phyloP scores from a whole-genome alignment of 2,797 vertebrate species.

The Pseudomugil tenellus region DNA sequence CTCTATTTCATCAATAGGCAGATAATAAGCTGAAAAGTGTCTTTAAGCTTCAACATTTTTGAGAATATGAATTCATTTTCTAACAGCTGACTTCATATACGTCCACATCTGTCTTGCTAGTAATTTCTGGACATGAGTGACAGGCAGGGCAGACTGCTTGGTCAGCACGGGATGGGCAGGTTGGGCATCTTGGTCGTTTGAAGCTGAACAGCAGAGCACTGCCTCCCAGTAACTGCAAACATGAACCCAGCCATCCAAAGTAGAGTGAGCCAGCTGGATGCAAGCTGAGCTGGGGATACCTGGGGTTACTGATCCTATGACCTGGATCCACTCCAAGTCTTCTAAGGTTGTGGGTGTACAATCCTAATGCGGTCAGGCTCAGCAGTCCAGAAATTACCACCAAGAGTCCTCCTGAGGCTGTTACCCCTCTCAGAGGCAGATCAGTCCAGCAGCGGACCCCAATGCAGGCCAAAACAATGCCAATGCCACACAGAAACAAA shows the following conservation, averaged over 20 bases:
- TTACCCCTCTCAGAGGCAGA: conserved; percentile 79
- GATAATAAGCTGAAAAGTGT: conserved; percentile 18
- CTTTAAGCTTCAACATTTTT: not conserved
- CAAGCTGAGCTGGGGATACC: conserved; percentile 69
- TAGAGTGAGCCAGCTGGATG: conserved; percentile 81
- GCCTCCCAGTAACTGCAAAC: conserved; percentile 82
- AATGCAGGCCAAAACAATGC: conserved; percentile 83
- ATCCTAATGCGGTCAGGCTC: conserved; percentile 75
- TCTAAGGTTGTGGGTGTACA: conserved; percentile 80
- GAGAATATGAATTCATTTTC: not conserved
- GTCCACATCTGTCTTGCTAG: conserved; percentile 58
- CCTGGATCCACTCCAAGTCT: conserved; percentile 66
- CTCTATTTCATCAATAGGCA: conserved; percentile 10
- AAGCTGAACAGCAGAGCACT: conserved; percentile 78
- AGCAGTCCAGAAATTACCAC: conserved; percentile 79
- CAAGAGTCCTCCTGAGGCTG: conserved; percentile 80
- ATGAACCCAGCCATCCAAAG: conserved; percentile 84
- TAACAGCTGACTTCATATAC: conserved; percentile 79
- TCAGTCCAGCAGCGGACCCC: conserved; percentile 85
- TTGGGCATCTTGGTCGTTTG: conserved; percentile 69
- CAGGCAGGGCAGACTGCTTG: conserved; percentile 50
- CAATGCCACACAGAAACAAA: conserved; percentile 80
- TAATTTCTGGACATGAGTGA: conserved; percentile 58
- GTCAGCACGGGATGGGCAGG: conserved; percentile 68
- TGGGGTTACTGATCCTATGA: conserved; percentile 39